phyloP scores from a whole-genome alignment of 2,797 vertebrate genomes.

The Pangasius krempfi region DNA sequence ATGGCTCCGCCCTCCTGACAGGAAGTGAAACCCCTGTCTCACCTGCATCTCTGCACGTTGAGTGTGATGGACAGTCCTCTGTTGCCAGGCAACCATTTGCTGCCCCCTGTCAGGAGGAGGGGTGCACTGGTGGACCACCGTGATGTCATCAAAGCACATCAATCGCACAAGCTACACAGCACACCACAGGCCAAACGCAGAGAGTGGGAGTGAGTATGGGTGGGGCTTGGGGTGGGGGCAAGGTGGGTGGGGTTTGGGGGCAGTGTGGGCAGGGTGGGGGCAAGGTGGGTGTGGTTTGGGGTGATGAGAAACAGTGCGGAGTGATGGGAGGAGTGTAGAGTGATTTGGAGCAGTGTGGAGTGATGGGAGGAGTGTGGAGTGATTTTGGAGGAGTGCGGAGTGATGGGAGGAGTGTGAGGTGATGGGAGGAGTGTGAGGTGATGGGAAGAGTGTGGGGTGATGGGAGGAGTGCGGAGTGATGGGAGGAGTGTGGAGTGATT shows the following conservation, averaged over 20 bases:
- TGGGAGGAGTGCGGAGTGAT: too few relatives aligned
- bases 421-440: neutral
- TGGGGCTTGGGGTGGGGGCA: neutral
- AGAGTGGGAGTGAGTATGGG: conserved; percentile 86
- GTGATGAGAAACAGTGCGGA: conserved; percentile 63
- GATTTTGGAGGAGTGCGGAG: neutral
- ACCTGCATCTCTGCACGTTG: conserved; percentile 18
- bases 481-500: too few relatives aligned
- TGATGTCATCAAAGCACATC: conserved; percentile 86
- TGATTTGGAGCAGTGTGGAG: neutral
- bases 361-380: neutral
- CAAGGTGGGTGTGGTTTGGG: neutral
- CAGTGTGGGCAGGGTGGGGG: neutral
- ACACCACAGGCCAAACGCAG: conserved; percentile 85
- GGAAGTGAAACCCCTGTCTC: conserved; percentile 58
- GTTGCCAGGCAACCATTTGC: conserved; percentile 56
- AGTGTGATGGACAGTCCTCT: conserved; percentile 54
- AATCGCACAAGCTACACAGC: conserved; percentile 85
- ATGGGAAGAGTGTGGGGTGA: too few relatives aligned
- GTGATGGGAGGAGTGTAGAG: conserved; percentile 64
- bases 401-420: neutral
- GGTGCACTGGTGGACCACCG: conserved; percentile 85
- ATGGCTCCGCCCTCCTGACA: conserved; percentile 62
- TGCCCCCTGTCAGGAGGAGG: conserved; percentile 73
- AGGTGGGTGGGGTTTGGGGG: neutral